Conservation (phyloP, 2,888 invertebrate species). For the Lasiommata megera region DNA sequence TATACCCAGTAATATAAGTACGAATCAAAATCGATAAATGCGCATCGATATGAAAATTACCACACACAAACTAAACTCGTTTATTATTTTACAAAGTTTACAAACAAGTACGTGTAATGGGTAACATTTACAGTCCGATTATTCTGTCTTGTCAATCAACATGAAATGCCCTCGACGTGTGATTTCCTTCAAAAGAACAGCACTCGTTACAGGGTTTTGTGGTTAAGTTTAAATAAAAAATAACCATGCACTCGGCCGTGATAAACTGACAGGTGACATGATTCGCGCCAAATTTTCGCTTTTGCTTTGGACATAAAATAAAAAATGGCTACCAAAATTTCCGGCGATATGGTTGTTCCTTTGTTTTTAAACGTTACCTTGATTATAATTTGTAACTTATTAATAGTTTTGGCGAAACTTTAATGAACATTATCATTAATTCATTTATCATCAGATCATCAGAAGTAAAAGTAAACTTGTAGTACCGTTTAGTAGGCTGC, state of each 20-base stretch:
- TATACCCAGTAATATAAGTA: too few relatives aligned
- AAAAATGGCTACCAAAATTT: background rate
- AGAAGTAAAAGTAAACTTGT: too few relatives aligned
- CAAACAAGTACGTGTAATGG: background rate
- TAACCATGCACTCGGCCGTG: background rate
- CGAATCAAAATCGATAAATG: too few relatives aligned
- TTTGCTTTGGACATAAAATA: background rate
- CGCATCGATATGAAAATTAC: too few relatives aligned
- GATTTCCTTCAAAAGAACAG: slow-evolving; percentile 4
- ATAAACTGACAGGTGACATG: slow-evolving; percentile 26
- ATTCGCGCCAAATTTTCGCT: slow-evolving; percentile 6
- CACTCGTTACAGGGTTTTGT: slow-evolving; percentile 14
- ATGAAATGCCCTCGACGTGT: background rate
- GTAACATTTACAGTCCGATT: slow-evolving; percentile 2
- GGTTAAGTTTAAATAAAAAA: slow-evolving; percentile 18
- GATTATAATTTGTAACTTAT: too few relatives aligned
- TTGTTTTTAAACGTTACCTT: too few relatives aligned
- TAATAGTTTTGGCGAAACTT: too few relatives aligned
- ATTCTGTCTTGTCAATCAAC: slow-evolving; percentile 16
- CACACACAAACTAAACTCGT: background rate
- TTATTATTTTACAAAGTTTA: background rate
- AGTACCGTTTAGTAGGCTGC: too few relatives aligned
- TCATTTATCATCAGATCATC: too few relatives aligned
- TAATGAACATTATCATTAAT: too few relatives aligned
- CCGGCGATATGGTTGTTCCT: background rate